These are phyloP conservation scores for Halichoeres trimaculatus DNA, from an alignment of 2,113 vertebrate species.

Conservation along the genomic window DNA sequence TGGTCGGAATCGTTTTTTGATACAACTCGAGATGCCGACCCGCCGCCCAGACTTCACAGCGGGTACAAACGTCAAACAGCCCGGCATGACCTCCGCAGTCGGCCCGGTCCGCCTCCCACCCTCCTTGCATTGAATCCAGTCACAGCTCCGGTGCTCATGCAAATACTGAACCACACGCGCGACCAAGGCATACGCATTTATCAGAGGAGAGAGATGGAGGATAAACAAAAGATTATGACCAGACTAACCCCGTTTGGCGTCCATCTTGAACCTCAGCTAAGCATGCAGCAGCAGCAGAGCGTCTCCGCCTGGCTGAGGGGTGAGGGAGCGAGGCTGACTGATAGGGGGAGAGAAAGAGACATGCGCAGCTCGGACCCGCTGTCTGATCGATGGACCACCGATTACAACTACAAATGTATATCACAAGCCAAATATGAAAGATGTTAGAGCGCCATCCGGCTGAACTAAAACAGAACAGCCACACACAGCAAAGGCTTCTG, in stretches of 20 bases:
- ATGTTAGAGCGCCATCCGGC: not conserved
- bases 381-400: not conserved
- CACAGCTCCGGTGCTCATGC: not conserved
- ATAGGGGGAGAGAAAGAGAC: not conserved
- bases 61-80: constrained; percentile 32
- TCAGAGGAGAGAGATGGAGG: not conserved
- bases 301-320: constrained; percentile 39
- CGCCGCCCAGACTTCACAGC: not conserved
- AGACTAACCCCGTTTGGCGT: constrained; percentile 90
- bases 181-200: not conserved
- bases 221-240: constrained; percentile 51
- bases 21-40: not conserved
- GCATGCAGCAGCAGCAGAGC: constrained; percentile 56
- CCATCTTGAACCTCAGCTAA: constrained; percentile 88
- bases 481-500: not conserved
- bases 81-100: constrained; percentile 65
- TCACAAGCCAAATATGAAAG: not conserved
- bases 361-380: constrained; percentile 52
- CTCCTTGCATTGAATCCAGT: not conserved
- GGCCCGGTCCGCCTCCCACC: not conserved
- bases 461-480: no score
- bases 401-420: not conserved
- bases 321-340: not conserved
- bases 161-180: not conserved
- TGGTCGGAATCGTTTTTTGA: not conserved